Conservation (phyloP, 2,888 invertebrate species). For the Callyntrura sp. region DNA sequence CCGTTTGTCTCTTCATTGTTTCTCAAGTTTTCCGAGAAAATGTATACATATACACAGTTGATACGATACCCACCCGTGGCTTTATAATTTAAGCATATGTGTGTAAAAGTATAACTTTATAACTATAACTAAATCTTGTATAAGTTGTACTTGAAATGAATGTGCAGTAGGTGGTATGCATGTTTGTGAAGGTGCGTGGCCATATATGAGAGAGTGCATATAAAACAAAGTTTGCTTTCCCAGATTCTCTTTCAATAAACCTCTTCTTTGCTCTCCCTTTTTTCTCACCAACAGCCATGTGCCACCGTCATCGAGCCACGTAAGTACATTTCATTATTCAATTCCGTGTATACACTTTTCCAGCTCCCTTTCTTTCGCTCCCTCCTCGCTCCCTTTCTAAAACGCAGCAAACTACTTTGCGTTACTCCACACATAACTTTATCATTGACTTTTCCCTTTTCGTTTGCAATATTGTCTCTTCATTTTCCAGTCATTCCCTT, state of each 20-base stretch:
- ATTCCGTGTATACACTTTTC: conserved; percentile 35
- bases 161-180: not conserved
- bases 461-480: conserved; percentile 70
- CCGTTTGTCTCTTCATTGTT: conserved; percentile 46
- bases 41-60: not conserved
- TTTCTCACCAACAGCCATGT: conserved; percentile 39
- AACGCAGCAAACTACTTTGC: not conserved
- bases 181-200: not conserved
- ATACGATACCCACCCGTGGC: too few relatives aligned
- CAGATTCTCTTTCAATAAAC: conserved; percentile 24
- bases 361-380: not conserved
- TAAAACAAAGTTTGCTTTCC: conserved; percentile 35
- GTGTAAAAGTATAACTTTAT: not conserved
- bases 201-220: not conserved
- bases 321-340: conserved; percentile 69
- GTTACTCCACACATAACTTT: conserved; percentile 42
- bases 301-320: conserved; percentile 25
- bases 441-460: conserved; percentile 71
- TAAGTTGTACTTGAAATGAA: not conserved
- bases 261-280: conserved; percentile 46
- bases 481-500: conserved; percentile 74
- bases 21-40: conserved; percentile 39
- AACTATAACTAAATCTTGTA: too few relatives aligned
- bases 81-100: not conserved
- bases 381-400: not conserved